Conservation (phyloP, 2,113 vertebrate species). For the Ovis canadensis region DNA sequence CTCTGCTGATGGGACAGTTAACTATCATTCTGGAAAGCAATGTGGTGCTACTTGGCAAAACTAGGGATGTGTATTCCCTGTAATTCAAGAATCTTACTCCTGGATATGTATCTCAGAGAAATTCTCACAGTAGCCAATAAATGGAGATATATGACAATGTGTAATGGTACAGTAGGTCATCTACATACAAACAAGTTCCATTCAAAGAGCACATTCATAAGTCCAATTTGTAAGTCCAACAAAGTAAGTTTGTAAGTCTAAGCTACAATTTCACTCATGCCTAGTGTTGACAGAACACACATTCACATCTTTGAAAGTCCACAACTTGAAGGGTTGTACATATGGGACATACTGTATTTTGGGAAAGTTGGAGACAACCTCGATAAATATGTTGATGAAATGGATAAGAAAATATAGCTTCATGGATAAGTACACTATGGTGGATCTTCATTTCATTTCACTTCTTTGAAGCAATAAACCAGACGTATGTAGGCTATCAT, state of each 20-base stretch:
- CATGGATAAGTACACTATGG: neutral
- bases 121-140: neutral
- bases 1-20: neutral
- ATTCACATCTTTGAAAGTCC: neutral
- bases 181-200: neutral
- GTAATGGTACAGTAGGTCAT: neutral
- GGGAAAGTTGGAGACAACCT: neutral
- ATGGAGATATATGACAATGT: neutral
- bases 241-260: neutral
- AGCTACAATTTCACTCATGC: neutral
- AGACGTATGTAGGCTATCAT: neutral
- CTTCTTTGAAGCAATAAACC: neutral
- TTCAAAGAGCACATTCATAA: neutral
- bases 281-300: neutral
- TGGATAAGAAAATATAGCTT: neutral
- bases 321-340: neutral
- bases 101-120: neutral
- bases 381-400: neutral
- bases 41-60: neutral
- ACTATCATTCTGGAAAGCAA: neutral
- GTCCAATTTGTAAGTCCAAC: neutral
- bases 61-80: neutral
- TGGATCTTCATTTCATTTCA: neutral
- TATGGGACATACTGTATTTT: neutral
- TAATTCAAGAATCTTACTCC: neutral